Base-by-base conservation (phyloP, 2,888 invertebrate species). In the Coremacera marginata region DNA sequence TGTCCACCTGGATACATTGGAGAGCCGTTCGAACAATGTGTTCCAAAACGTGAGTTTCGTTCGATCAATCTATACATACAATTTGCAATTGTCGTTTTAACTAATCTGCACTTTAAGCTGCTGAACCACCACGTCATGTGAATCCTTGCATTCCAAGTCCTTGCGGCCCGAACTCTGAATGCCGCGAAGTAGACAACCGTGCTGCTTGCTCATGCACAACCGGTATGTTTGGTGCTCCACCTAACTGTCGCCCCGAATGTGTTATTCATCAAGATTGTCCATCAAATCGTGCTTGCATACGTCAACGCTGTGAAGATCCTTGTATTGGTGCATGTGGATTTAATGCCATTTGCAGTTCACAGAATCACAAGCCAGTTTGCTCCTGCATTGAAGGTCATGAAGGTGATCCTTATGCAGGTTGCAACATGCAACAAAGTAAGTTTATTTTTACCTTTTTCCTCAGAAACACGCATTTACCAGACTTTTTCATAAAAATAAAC, bases 341-440 rank as follows among this genome's bases (percentile, higher is more conserved):
- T 73, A 93, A 94, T 87, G 93, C 95, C 9, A 89, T 91, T 78
- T 95, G 95, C 85, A 91, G 89, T 83, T 92, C 94, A 57, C 91
- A 94, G 70, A 93, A 94, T 87, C 95, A 95, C 85, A 90, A 92
- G 77, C 94, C 95, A 4, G 91, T 93, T 82, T 95, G 95, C 88
- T 92, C 92, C 80, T 95, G 95, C 86, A 91, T 93, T 80, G 90
- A 90, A 63, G 93, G 92, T 78, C 93, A 92, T 83, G 93, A 93
- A 72, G 95, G 95, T 83, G 95, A 95, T 91, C 95, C 95, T 44
- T 95, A 95, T 88, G 92, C 93, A 5, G 93, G 94, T 85, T 95
- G 95, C 87, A 92, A 92, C 83, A 88, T 90, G 83, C 89, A 90
- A 80, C 91, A 91, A 88, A 88, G 93, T 93, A 90, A 92, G 93